Conservation (phyloP, 2,888 invertebrate species). For the Rhopalosiphum nymphaeae region DNA sequence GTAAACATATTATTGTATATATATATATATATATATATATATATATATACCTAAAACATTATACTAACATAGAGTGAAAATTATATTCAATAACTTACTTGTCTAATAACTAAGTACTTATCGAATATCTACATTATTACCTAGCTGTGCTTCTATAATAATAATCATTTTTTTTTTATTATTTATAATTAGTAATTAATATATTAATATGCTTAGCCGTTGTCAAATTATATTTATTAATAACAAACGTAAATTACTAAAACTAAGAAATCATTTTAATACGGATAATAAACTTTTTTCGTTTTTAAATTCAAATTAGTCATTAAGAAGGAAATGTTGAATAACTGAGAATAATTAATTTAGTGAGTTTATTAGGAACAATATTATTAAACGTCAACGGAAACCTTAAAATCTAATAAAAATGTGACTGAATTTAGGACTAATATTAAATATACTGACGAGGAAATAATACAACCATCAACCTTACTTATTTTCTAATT, state of each 20-base stretch:
- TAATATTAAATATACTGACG: neutral
- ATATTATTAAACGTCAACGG: neutral
- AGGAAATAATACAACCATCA: neutral
- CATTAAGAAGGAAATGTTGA: neutral
- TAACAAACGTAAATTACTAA: neutral
- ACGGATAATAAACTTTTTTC: neutral
- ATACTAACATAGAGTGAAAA: neutral
- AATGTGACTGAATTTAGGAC: neutral
- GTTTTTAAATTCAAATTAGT: neutral
- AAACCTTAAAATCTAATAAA: constrained; percentile 21
- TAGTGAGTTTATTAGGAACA: neutral
- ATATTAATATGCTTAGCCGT: neutral
- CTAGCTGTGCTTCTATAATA: neutral
- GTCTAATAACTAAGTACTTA: too few relatives aligned
- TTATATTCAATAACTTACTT: neutral
- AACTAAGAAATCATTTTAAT: neutral
- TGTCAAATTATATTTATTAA: neutral
- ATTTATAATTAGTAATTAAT: neutral
- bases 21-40: neutral
- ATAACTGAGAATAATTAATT: neutral
- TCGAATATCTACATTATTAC: too few relatives aligned
- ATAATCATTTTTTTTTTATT: neutral
- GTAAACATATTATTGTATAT: neutral
- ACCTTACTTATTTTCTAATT: neutral
- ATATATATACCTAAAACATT: neutral